These are phyloP conservation scores for Gonocerus acuteangulatus DNA, from an alignment of 2,888 invertebrate genomes.

Conservation along the genomic window DNA sequence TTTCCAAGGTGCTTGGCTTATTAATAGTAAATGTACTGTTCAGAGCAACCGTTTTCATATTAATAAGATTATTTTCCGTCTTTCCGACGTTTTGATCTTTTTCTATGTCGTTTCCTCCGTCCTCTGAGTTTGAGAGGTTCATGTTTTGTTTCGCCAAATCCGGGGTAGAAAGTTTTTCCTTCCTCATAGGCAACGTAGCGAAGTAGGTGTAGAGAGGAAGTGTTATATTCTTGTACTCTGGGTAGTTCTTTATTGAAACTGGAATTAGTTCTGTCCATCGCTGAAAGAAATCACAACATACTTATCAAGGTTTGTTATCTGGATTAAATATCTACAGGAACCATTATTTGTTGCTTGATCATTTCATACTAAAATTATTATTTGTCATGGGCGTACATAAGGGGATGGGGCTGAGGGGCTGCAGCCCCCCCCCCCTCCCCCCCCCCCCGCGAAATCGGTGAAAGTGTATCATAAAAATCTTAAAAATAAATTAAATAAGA, in stretches of 20 bases:
- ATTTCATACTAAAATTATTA: no score
- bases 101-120: background rate
- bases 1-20: background rate
- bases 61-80: background rate
- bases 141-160: background rate
- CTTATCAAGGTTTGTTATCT: background rate
- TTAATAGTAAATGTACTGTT: background rate
- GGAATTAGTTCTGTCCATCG: constrained; percentile 41
- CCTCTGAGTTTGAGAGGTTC: background rate
- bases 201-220: constrained; percentile 43
- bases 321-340: no score
- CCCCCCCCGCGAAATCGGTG: no score
- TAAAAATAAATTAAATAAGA: no score
- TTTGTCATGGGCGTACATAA: no score
- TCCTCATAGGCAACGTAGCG: constrained; percentile 41
- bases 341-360: no score
- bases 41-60: background rate
- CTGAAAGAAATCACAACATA: constrained; percentile 38
- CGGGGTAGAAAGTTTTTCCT: background rate
- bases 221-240: constrained; percentile 42
- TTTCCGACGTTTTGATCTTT: background rate
- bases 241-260: constrained; percentile 37
- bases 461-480: no score
- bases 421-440: no score
- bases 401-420: no score